phyloP scores from a whole-genome alignment of 2,888 invertebrate species.

The Volucella inanis region DNA sequence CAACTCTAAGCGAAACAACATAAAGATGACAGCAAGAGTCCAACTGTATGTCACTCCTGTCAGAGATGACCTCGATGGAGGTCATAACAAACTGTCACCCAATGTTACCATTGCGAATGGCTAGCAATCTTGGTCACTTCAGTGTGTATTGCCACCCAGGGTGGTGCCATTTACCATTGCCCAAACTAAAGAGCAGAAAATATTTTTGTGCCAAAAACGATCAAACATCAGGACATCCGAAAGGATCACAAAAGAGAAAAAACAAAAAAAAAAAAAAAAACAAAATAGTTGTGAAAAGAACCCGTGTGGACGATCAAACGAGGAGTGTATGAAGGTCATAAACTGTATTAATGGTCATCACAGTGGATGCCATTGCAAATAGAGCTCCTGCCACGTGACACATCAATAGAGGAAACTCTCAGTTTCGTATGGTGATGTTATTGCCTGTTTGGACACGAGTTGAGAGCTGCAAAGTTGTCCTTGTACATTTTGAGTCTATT shows the following conservation, averaged over 20 bases:
- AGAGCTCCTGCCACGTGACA: conserved; percentile 69
- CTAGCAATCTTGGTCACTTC: conserved; percentile 47
- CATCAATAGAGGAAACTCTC: conserved; percentile 25
- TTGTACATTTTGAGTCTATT: no score
- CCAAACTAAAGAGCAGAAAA: conserved; percentile 18
- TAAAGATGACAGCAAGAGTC: conserved; percentile 65
- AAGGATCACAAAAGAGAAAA: conserved; percentile 28
- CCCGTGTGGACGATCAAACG: conserved; percentile 1
- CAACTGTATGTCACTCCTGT: conserved; percentile 34
- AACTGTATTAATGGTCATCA: conserved; percentile 57
- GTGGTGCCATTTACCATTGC: conserved; percentile 38
- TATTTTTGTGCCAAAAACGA: conserved; percentile 63
- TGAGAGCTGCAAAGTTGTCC: no score
- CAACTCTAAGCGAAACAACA: conserved; percentile 58
- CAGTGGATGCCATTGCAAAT: conserved; percentile 21
- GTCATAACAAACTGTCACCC: conserved; percentile 44
- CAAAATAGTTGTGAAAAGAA: background rate
- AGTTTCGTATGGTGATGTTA: no score
- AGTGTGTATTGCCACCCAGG: conserved; percentile 51
- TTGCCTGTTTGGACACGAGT: no score
- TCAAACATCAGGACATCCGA: conserved; percentile 50
- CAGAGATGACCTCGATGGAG: conserved; percentile 53
- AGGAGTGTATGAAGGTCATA: conserved; percentile 33
- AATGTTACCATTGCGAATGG: conserved; percentile 33
- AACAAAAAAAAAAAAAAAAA: conserved; percentile 14